These are phyloP conservation scores for Drosophila kurseongensis DNA, from an alignment of 1,140 invertebrate genomes.

Conservation along the genomic window DNA sequence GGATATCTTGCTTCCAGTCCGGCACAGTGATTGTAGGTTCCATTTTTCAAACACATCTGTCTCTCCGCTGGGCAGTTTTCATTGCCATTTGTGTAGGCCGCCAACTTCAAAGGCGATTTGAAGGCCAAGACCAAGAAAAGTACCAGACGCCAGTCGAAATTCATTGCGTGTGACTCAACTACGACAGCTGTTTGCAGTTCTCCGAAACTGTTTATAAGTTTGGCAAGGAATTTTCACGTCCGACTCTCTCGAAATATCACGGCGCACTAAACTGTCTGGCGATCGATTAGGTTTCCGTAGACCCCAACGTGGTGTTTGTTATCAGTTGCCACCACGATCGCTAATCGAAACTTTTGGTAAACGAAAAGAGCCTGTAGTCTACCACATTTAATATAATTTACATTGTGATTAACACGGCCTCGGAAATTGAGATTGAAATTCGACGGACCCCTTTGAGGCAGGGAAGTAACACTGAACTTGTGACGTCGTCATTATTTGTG, in stretches of 20 bases:
- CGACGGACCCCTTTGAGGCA: slow-evolving; percentile 4
- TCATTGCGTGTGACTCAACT: slow-evolving; percentile 62
- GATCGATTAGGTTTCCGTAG: slow-evolving; percentile 10
- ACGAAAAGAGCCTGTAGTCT: slow-evolving; percentile 1
- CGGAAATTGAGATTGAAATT: slow-evolving; percentile 22
- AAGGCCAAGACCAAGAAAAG: slow-evolving; percentile 28
- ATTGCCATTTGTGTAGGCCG: background rate
- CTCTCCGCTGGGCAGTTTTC: slow-evolving; percentile 20
- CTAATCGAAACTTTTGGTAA: slow-evolving; percentile 42
- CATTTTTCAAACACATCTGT: slow-evolving; percentile 20
- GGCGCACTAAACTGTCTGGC: slow-evolving; percentile 29
- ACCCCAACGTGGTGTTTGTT: slow-evolving; percentile 11
- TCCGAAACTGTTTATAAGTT: slow-evolving; percentile 13
- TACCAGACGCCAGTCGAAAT: slow-evolving; percentile 7
- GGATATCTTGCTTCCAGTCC: background rate
- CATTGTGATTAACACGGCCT: slow-evolving; percentile 41
- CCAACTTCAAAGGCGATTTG: background rate
- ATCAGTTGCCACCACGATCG: slow-evolving; percentile 45
- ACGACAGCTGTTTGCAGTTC: slow-evolving; percentile 19
- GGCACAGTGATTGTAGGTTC: background rate
- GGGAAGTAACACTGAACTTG: slow-evolving; percentile 7
- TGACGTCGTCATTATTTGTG: slow-evolving; percentile 41
- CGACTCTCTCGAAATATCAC: slow-evolving; percentile 37
- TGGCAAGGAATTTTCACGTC: slow-evolving; percentile 21
- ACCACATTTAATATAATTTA: slow-evolving; percentile 25